Evolutionary conservation across 2,797 vertebrate species (phyloP), one percentile per base, ranked within the genome.

Genomic region (Clamator glandarius): DNA sequence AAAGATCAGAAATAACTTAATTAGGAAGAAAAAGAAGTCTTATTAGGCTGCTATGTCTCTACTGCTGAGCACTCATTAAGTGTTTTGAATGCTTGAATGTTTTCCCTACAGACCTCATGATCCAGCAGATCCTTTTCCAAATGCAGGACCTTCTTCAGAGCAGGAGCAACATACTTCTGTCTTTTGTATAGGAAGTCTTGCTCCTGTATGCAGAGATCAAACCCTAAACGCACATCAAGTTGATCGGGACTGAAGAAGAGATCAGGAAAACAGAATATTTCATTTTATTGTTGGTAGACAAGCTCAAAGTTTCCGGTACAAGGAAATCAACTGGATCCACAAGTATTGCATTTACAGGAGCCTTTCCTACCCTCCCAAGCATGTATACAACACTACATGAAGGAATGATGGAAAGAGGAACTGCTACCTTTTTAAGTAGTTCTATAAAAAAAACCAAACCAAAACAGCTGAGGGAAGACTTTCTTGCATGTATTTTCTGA

Each of bases 161-260:
- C 97, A 64, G 95, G 50, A 23, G 97, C 95, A 14, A 98, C 97
- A 6, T 97, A 84, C 39, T 69, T 92, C 85, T 92, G 97, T 75
- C 98, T 98, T 97, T 98, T 98, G 82, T 63, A 12, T 63, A 99
- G 93, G 78, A 98, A 99, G 6, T 93, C 93, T 91, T 98, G 96
- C 84, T 99, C 99, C 48, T 97, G 95, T 8, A 25, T 3, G 21
- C 98, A 98, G 59, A 99, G 96, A 84, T 97, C 98, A 95, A 98
- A 98, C 46, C 98, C 98, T 82, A 99, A 96, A 54, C 98, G 98
- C 46, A 99, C 97, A 12, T 98, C 97, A 61, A 98, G 94, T 0
- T 48, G 69, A 23, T 97, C 94, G 20, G 96, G 70, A 41, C 99
- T 97, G 54, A 33, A 92, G 36, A 16, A 84, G 52, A 85, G 28